These are phyloP conservation scores for Galaxea fascicularis DNA, from an alignment of 92 coral and sea anemone genomes.

Conservation along the genomic window DNA sequence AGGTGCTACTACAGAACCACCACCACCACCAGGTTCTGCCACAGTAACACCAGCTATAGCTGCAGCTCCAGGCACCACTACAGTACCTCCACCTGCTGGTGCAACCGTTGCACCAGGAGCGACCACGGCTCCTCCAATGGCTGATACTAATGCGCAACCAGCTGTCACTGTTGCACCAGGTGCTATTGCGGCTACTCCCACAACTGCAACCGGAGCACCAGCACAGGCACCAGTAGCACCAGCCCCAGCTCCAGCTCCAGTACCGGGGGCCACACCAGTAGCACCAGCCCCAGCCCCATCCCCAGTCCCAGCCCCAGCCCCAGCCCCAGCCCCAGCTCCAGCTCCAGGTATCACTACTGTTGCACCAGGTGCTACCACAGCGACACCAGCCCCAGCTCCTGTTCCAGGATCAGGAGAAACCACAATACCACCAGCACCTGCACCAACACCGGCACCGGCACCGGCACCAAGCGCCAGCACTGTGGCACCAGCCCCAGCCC, in stretches of 20 bases:
- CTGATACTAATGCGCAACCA: background rate
- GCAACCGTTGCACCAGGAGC: conserved; percentile 2
- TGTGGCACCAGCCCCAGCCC: no score
- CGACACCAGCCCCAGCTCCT: background rate
- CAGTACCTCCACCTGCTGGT: conserved; percentile 2
- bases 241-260: background rate
- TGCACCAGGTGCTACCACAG: background rate
- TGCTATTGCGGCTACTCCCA: background rate
- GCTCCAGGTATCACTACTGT: background rate
- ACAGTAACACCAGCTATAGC: conserved; percentile 4
- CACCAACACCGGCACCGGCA: background rate
- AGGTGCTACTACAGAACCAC: conserved; percentile 1
- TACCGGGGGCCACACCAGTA: background rate
- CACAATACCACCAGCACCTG: background rate
- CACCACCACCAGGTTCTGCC: background rate
- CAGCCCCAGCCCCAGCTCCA: background rate
- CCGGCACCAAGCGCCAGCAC: background rate
- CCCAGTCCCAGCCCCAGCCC: background rate
- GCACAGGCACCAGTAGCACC: background rate
- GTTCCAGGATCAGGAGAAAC: background rate
- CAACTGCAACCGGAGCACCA: background rate
- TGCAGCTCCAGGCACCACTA: background rate
- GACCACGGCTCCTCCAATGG: background rate
- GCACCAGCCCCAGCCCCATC: background rate
- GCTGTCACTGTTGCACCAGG: background rate